Evolutionary conservation across 2,888 invertebrate species (phyloP).

Genomic region (Glaucopsyche alexis): DNA sequence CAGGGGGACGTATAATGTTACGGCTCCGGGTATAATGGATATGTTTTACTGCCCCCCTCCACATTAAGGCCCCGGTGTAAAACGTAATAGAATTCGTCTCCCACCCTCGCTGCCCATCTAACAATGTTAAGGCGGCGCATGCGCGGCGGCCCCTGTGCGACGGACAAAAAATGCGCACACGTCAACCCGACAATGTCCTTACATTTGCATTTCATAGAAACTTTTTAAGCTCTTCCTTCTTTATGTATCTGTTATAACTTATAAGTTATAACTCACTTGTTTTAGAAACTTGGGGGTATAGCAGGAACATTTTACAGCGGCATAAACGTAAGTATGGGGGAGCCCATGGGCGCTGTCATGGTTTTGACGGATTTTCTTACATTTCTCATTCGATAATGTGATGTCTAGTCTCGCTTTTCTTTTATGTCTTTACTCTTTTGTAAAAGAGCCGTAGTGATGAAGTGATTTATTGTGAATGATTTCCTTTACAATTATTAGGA

Average conservation of each 20-base stretch:
- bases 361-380: too few relatives aligned
- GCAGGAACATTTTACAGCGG: too few relatives aligned
- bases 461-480: background rate
- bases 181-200: conserved; percentile 4
- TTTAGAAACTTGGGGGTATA: too few relatives aligned
- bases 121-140: conserved; percentile 70
- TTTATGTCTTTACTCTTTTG: too few relatives aligned
- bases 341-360: too few relatives aligned
- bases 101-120: conserved; percentile 64
- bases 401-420: too few relatives aligned
- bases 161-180: conserved; percentile 35
- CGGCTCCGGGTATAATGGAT: conserved; percentile 64
- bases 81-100: conserved; percentile 77
- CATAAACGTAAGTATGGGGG: too few relatives aligned
- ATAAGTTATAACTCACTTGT: background rate
- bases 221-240: background rate
- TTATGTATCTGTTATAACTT: background rate
- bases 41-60: conserved; percentile 67
- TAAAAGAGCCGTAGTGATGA: background rate
- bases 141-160: conserved; percentile 53
- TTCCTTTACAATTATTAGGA: background rate
- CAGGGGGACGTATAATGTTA: conserved; percentile 52
- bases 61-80: conserved; percentile 69
- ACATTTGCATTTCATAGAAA: conserved; percentile 12
- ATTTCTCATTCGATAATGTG: too few relatives aligned